phyloP scores from a whole-genome alignment of 2,888 invertebrate genomes.

The Caenorhabditis doughertyi region DNA sequence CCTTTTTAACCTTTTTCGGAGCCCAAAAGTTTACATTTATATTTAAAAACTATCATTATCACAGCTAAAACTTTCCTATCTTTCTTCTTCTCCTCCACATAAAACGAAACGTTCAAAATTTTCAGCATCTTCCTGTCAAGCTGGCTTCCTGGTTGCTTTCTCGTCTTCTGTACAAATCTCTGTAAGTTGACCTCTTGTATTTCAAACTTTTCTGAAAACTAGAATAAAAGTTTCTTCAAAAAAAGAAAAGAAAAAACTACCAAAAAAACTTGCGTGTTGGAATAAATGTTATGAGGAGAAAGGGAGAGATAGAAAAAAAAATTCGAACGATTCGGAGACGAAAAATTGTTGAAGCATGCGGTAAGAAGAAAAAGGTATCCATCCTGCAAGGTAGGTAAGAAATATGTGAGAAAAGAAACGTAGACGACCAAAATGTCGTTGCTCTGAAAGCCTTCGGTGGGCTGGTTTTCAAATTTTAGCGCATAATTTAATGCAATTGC shows the following conservation, averaged over 20 bases:
- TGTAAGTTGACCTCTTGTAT: constrained; percentile 67
- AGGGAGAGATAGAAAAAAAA: constrained; percentile 29
- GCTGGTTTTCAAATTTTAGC: constrained; percentile 48
- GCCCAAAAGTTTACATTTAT: no score
- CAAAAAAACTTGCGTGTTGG: constrained; percentile 29
- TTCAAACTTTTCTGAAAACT: not conserved
- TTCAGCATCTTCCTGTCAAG: constrained; percentile 53
- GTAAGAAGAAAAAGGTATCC: constrained; percentile 38
- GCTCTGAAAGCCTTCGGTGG: constrained; percentile 35
- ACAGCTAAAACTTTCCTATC: no score
- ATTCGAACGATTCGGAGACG: constrained; percentile 56
- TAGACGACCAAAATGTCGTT: constrained; percentile 31
- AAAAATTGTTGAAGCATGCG: constrained; percentile 64
- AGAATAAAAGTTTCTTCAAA: constrained; percentile 1
- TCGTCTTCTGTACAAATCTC: constrained; percentile 76
- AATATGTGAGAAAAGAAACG: constrained; percentile 38
- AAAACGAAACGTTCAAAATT: no score
- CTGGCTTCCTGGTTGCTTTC: constrained; percentile 78
- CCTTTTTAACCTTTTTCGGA: no score
- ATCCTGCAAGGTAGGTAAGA: constrained; percentile 20
- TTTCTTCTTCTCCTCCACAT: no score
- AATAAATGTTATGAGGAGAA: constrained; percentile 36
- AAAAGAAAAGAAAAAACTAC: constrained; percentile 7
- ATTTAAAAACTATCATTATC: no score
- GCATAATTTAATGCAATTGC: constrained; percentile 58